Percentiles rank a stretch among this genome's conserved stretches.
Evolutionary conservation across 1,140 invertebrate species (phyloP).

Genomic region (Zaprionus ornatus): DNA sequence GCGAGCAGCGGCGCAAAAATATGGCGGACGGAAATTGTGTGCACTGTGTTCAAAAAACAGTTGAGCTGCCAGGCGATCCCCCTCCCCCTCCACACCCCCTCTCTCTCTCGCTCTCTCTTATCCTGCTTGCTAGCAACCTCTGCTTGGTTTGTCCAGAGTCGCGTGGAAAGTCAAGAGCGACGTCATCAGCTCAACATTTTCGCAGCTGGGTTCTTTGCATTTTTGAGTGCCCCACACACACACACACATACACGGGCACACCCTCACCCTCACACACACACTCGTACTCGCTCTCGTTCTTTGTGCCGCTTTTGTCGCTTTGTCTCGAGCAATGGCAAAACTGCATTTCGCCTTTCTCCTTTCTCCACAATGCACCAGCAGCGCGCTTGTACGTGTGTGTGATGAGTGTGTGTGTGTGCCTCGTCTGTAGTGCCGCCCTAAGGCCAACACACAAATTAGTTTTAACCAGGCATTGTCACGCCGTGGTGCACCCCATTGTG

Average conservation of each 20-base stretch:
- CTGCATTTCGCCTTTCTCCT: slow-evolving; percentile 59
- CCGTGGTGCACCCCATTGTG: slow-evolving; percentile 69
- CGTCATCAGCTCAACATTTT: slow-evolving; percentile 67
- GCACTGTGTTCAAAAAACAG: slow-evolving; percentile 36
- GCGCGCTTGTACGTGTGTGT: slow-evolving; percentile 48
- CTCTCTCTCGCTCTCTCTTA: neutral
- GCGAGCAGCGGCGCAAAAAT: slow-evolving; percentile 42
- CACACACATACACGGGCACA: slow-evolving; percentile 37
- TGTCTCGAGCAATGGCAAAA: slow-evolving; percentile 77
- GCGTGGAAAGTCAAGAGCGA: slow-evolving; percentile 36
- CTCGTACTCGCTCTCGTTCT: slow-evolving; percentile 10
- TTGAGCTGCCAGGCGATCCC: slow-evolving; percentile 1
- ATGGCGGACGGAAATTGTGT: slow-evolving; percentile 70
- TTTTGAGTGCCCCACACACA: slow-evolving; percentile 48
- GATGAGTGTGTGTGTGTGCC: slow-evolving; percentile 21
- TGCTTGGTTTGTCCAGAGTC: slow-evolving; percentile 5
- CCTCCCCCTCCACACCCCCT: neutral
- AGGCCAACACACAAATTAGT: slow-evolving; percentile 74
- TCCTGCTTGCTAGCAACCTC: neutral
- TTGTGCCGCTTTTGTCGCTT: slow-evolving; percentile 69
- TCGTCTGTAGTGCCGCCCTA: slow-evolving; percentile 5
- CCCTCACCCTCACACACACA: slow-evolving; percentile 20
- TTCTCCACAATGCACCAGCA: slow-evolving; percentile 57
- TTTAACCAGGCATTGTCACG: slow-evolving; percentile 79
- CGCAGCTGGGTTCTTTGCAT: slow-evolving; percentile 58